Conservation (phyloP, 92 coral and sea anemone species). For the Palythoa grandiflora region DNA sequence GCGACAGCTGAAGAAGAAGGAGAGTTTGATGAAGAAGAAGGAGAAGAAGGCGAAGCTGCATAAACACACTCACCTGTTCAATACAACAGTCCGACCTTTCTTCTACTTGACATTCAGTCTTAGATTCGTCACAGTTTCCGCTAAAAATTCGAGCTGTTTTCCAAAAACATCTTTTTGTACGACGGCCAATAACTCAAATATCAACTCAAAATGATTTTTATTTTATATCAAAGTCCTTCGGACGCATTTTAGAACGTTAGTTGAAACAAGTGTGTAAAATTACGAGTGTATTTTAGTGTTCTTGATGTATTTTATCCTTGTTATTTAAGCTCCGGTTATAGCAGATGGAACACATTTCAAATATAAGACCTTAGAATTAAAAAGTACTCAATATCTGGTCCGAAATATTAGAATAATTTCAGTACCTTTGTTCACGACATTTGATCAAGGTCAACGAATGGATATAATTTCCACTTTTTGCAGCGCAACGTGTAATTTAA, state of each 20-base stretch:
- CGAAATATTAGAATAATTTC: neutral
- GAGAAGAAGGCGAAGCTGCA: slow-evolving; percentile 71
- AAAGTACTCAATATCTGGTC: neutral
- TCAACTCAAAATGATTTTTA: neutral
- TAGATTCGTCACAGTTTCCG: neutral
- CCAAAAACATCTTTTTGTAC: neutral
- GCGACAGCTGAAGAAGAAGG: slow-evolving; percentile 89
- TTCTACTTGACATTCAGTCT: neutral
- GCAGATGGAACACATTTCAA: neutral
- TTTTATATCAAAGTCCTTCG: neutral
- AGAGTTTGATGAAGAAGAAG: slow-evolving; percentile 86
- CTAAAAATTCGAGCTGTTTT: neutral
- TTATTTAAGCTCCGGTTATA: neutral
- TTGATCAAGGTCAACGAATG: neutral
- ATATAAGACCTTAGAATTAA: neutral
- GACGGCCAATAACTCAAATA: neutral
- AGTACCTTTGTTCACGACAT: neutral
- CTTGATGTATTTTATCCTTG: neutral
- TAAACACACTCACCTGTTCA: neutral
- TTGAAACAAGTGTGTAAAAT: neutral
- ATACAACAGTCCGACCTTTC: neutral
- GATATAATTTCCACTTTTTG: neutral
- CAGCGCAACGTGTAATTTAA: neutral
- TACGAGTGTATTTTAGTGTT: neutral
- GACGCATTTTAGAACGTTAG: neutral